These are phyloP conservation scores for Choloepus didactylus DNA, from an alignment of 2,797 vertebrate genomes.

Conservation along the genomic window DNA sequence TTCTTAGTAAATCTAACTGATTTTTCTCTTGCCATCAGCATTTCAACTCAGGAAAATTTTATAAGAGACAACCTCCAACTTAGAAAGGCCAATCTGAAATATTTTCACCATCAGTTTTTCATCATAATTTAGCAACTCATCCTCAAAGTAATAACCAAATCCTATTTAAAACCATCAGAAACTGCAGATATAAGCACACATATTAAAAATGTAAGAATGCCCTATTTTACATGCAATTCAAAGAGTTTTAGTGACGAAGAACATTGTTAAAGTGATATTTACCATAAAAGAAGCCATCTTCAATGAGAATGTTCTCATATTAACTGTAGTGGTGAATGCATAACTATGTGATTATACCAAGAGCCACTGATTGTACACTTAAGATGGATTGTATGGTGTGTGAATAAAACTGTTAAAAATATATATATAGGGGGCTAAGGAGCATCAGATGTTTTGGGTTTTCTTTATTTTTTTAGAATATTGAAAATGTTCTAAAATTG, in stretches of 20 bases:
- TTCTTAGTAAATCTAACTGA: constrained; percentile 16
- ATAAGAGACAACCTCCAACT: background rate
- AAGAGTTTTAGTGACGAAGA: constrained; percentile 53
- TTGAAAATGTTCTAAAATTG: too few relatives aligned
- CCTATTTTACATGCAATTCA: constrained; percentile 11
- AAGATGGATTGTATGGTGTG: too few relatives aligned
- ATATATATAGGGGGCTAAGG: too few relatives aligned
- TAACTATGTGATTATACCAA: too few relatives aligned
- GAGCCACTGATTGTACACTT: too few relatives aligned
- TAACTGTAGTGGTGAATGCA: too few relatives aligned
- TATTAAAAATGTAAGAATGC: constrained; percentile 42
- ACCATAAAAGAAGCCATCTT: background rate
- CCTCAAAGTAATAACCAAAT: background rate
- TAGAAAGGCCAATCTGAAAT: background rate
- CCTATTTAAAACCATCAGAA: constrained; percentile 52
- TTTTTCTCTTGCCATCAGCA: constrained; percentile 11
- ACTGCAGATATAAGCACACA: background rate
- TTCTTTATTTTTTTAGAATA: too few relatives aligned
- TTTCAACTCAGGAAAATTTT: constrained; percentile 39
- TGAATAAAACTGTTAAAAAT: too few relatives aligned
- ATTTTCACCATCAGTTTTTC: constrained; percentile 3
- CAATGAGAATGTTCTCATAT: background rate
- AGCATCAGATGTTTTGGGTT: too few relatives aligned
- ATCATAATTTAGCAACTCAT: background rate
- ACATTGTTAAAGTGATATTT: constrained; percentile 9